Conservation (phyloP, 2,888 invertebrate species). For the Lycia hirtaria region DNA sequence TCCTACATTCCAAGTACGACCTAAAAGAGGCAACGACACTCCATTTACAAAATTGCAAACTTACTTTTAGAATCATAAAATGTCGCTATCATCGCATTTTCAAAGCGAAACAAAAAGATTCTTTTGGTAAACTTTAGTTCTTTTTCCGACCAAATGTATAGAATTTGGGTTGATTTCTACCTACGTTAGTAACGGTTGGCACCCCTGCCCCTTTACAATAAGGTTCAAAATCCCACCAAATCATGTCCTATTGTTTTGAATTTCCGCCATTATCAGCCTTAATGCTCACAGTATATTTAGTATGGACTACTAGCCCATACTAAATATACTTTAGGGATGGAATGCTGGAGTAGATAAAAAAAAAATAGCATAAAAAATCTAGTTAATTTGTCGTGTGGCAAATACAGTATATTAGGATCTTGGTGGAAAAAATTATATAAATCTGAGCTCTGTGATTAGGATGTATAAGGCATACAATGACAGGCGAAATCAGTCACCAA, state of each 20-base stretch:
- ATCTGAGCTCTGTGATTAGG: too few species aligned
- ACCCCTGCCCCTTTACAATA: constrained; percentile 24
- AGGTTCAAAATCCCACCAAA: constrained; percentile 26
- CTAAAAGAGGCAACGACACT: constrained; percentile 2
- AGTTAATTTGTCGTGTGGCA: too few species aligned
- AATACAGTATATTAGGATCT: too few species aligned
- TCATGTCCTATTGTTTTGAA: constrained; percentile 26
- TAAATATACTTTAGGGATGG: too few species aligned
- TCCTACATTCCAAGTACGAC: not conserved
- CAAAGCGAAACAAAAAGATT: too few species aligned
- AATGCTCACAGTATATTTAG: constrained; percentile 6
- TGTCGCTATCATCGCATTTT: not conserved
- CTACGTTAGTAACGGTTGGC: constrained; percentile 2
- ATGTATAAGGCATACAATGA: too few species aligned
- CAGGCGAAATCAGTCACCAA: too few species aligned
- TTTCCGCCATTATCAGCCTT: constrained; percentile 28
- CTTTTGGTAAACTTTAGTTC: not conserved
- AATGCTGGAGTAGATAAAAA: too few species aligned
- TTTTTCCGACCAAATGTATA: not conserved
- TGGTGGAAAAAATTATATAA: too few species aligned
- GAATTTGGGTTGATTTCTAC: not conserved
- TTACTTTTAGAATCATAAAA: not conserved
- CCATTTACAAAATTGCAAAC: not conserved
- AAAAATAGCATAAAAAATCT: too few species aligned
- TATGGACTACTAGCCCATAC: constrained; percentile 12